Percentiles rank a stretch among this genome's conserved stretches.
Evolutionary conservation across 2,113 vertebrate genomes (phyloP).

Genomic region (Eulemur macaco): DNA sequence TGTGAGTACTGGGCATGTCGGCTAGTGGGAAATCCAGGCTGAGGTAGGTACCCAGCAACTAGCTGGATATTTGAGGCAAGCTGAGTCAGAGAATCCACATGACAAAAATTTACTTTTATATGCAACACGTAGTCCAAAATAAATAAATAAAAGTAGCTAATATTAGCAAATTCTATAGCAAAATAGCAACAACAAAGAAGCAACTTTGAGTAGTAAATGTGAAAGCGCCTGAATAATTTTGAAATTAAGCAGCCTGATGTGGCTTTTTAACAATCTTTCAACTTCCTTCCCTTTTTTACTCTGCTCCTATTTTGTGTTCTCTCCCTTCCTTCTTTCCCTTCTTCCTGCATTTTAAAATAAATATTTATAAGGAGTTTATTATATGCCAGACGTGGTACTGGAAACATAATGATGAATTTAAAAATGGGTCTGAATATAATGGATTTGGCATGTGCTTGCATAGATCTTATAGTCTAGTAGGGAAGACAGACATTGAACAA

Average conservation of each 20-base stretch:
- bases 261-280: not conserved
- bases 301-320: not conserved
- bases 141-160: not conserved
- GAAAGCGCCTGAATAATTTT: not conserved
- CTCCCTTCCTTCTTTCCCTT: not conserved
- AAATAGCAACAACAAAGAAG: not conserved
- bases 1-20: not conserved
- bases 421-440: not conserved
- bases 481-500: not conserved
- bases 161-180: not conserved
- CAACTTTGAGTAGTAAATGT: not conserved
- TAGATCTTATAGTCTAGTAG: too few relatives aligned
- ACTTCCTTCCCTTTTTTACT: not conserved
- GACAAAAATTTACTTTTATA: not conserved
- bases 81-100: not conserved
- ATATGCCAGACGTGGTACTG: not conserved
- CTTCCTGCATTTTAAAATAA: not conserved
- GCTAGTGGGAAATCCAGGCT: not conserved
- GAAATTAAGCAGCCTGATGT: not conserved
- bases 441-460: not conserved
- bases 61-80: not conserved
- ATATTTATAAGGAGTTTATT: not conserved
- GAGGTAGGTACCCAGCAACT: not conserved
- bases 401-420: not conserved
- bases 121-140: not conserved